These are phyloP conservation scores for Tiaroga cobitis DNA, from an alignment of 2,797 vertebrate species.

Conservation along the genomic window DNA sequence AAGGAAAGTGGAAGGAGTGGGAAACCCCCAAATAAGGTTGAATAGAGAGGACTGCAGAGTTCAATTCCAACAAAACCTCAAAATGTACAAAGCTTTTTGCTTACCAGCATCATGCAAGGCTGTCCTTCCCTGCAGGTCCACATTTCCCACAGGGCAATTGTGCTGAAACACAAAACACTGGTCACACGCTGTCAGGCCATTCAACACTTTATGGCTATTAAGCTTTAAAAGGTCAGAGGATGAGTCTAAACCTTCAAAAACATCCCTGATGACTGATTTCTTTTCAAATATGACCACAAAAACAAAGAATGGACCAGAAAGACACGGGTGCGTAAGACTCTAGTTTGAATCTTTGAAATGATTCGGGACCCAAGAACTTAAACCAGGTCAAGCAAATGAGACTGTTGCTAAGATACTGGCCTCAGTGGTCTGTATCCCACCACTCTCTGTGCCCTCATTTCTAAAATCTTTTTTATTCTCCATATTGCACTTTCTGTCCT, in stretches of 20 bases:
- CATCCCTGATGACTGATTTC: not conserved
- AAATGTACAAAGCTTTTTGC: constrained; percentile 32
- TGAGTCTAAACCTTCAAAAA: not conserved
- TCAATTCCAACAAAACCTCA: not conserved
- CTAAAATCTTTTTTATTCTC: not conserved
- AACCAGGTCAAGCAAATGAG: constrained; percentile 47
- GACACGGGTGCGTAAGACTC: not conserved
- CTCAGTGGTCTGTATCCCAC: constrained; percentile 7
- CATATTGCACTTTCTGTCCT: not conserved
- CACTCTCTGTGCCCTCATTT: constrained; percentile 1
- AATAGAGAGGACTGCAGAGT: not conserved
- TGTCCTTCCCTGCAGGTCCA: constrained; percentile 92
- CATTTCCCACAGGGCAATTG: constrained; percentile 93
- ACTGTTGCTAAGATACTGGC: constrained; percentile 43
- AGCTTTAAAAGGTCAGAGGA: constrained; percentile 20
- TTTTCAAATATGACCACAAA: not conserved
- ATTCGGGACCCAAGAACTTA: constrained; percentile 14
- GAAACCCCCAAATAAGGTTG: not conserved
- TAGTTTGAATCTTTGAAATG: constrained; percentile 1
- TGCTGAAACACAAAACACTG: constrained; percentile 77
- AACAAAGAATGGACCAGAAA: not conserved
- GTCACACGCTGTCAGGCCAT: constrained; percentile 14
- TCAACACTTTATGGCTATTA: constrained; percentile 1
- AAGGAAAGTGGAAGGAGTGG: not conserved
- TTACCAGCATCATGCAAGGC: constrained; percentile 96